phyloP scores from a whole-genome alignment of 2,113 vertebrate species.

The Thunnus thynnus region DNA sequence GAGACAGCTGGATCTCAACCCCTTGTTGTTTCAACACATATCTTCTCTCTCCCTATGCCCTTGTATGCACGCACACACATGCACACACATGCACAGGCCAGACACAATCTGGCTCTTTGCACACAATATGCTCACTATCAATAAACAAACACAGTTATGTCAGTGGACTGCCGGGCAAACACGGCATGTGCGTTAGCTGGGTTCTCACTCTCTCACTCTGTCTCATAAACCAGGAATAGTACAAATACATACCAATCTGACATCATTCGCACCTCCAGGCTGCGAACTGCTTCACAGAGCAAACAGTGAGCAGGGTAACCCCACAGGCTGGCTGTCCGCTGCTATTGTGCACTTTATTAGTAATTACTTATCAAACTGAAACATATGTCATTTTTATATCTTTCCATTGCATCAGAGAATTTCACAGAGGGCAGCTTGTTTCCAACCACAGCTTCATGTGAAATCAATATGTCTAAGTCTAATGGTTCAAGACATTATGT shows the following conservation, averaged over 20 bases:
- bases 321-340: conserved; percentile 7
- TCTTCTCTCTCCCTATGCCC: conserved; percentile 56
- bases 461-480: conserved; percentile 17
- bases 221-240: conserved; percentile 65
- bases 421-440: conserved; percentile 38
- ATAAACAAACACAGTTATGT: conserved; percentile 69
- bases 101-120: conserved; percentile 19
- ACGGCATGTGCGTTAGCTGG: conserved; percentile 39
- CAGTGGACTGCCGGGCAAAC: conserved; percentile 56
- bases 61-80: conserved; percentile 23
- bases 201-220: conserved; percentile 51
- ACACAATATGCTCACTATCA: conserved; percentile 58
- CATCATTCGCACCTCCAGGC: conserved; percentile 68
- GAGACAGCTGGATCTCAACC: conserved; percentile 82
- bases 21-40: conserved; percentile 78
- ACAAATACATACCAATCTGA: conserved; percentile 69
- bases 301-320: conserved; percentile 36
- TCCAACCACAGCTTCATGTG: conserved; percentile 21
- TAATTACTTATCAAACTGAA: conserved; percentile 17
- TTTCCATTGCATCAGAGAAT: conserved; percentile 53
- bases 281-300: conserved; percentile 35
- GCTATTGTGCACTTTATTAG: conserved; percentile 25
- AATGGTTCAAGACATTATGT: conserved; percentile 37
- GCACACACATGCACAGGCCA: conserved; percentile 29
- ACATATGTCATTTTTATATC: conserved; percentile 14